phyloP scores from a whole-genome alignment of 2,888 invertebrate species.

The Poecilus cupreus region DNA sequence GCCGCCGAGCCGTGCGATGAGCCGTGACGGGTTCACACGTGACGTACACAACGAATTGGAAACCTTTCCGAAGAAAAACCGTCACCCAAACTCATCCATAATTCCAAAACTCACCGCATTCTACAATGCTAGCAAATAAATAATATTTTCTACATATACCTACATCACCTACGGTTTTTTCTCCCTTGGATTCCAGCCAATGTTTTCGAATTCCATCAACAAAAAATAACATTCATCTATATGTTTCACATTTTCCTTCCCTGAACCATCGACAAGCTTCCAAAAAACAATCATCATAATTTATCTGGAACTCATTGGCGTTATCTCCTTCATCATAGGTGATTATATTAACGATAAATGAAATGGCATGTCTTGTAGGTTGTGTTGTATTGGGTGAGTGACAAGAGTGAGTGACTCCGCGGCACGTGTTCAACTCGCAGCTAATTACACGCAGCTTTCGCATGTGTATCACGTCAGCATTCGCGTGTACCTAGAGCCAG shows the following conservation, averaged over 20 bases:
- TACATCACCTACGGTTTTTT: slow-evolving; percentile 19
- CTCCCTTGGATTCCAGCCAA: slow-evolving; percentile 25
- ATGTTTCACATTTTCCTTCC: slow-evolving; percentile 25
- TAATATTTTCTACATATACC: slow-evolving; percentile 43
- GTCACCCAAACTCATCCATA: slow-evolving; percentile 33
- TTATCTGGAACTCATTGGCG: background rate
- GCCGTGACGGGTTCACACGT: slow-evolving; percentile 54
- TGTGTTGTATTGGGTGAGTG: background rate
- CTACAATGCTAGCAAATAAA: slow-evolving; percentile 39
- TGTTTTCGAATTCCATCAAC: slow-evolving; percentile 4
- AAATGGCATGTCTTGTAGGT: background rate
- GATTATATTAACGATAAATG: background rate
- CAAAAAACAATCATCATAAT: slow-evolving; percentile 33
- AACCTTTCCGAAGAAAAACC: slow-evolving; percentile 30
- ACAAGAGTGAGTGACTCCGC: background rate
- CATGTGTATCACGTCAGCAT: slow-evolving; percentile 40
- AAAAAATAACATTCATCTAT: slow-evolving; percentile 42
- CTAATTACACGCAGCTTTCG: slow-evolving; percentile 42
- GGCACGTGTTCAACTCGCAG: slow-evolving; percentile 14
- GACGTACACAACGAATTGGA: slow-evolving; percentile 19
- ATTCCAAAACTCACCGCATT: slow-evolving; percentile 29
- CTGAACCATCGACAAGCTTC: background rate
- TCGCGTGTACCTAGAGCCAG: slow-evolving; percentile 22
- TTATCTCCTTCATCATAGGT: background rate
- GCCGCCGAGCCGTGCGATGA: slow-evolving; percentile 35